These are phyloP conservation scores for Onthophagus taurus DNA, from an alignment of 1,140 invertebrate species.

Conservation along the genomic window DNA sequence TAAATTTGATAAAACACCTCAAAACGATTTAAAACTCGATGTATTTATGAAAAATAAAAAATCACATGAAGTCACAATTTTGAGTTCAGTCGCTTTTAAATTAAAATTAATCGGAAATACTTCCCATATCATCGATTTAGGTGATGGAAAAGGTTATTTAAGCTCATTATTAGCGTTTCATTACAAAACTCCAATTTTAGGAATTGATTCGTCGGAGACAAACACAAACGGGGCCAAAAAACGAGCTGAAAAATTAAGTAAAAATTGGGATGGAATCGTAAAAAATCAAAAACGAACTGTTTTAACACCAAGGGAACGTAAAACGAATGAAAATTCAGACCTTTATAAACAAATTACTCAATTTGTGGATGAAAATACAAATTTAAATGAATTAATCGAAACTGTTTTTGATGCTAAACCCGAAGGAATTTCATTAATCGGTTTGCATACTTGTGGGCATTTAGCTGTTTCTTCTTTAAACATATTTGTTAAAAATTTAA, in stretches of 20 bases:
- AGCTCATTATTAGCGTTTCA: conserved; percentile 62
- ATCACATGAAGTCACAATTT: conserved; percentile 64
- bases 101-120: conserved; percentile 33
- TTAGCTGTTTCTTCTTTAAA: conserved; percentile 64
- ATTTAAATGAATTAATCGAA: conserved; percentile 42
- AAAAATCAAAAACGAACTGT: conserved; percentile 19
- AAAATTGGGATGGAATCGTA: conserved; percentile 40
- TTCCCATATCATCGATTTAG: conserved; percentile 64
- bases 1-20: conserved; percentile 37
- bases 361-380: conserved; percentile 40
- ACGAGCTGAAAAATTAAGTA: conserved; percentile 50
- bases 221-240: conserved; percentile 55
- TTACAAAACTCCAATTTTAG: conserved; percentile 62
- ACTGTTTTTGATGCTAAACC: conserved; percentile 38
- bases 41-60: conserved; percentile 75
- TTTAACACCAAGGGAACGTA: conserved; percentile 16
- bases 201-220: conserved; percentile 60
- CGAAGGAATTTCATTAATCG: conserved; percentile 49
- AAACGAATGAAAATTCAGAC: conserved; percentile 14
- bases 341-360: conserved; percentile 41
- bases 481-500: conserved; percentile 52
- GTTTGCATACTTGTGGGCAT: conserved; percentile 85
- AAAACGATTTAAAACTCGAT: conserved; percentile 31
- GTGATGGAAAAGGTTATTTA: conserved; percentile 80
- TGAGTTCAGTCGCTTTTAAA: conserved; percentile 35